Conservation (phyloP, 2,113 vertebrate genomes). For the Trinectes maculatus region DNA sequence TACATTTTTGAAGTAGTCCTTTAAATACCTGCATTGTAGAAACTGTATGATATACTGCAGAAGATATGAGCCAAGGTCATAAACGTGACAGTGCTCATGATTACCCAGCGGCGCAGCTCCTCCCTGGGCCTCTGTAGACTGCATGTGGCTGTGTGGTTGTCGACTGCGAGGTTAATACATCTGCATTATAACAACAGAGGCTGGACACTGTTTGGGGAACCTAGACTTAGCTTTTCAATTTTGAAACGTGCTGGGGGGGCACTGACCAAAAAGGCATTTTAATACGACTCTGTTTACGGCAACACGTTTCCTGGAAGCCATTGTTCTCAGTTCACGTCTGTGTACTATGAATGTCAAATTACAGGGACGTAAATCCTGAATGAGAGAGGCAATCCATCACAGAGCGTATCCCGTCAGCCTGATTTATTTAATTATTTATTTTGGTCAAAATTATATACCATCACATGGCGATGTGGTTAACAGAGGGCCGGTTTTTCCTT, state of each 20-base stretch:
- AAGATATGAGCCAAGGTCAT: constrained; percentile 15
- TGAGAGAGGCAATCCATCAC: constrained; percentile 38
- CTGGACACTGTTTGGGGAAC: background rate
- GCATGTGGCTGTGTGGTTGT: constrained; percentile 43
- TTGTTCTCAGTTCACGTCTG: background rate
- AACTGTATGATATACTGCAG: constrained; percentile 15
- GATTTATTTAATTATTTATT: too few relatives aligned
- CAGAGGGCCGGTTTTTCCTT: constrained; percentile 5
- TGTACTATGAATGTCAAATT: constrained; percentile 1
- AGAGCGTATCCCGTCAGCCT: background rate
- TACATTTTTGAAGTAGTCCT: constrained; percentile 12
- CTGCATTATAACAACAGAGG: constrained; percentile 34
- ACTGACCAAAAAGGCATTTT: constrained; percentile 14
- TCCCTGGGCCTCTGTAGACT: constrained; percentile 9
- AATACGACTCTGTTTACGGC: constrained; percentile 23
- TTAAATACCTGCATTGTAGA: constrained; percentile 1
- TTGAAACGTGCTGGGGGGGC: constrained; percentile 22
- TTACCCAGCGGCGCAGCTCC: constrained; percentile 15
- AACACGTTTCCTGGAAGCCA: constrained; percentile 20
- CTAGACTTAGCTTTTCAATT: constrained; percentile 22
- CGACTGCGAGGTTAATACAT: constrained; percentile 46
- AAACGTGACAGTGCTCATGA: constrained; percentile 24
- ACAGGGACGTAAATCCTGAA: constrained; percentile 22
- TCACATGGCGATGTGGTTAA: constrained; percentile 4
- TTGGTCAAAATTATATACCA: constrained; percentile 13